phyloP scores from a whole-genome alignment of 2,113 vertebrate genomes.

The Clarias gariepinus region DNA sequence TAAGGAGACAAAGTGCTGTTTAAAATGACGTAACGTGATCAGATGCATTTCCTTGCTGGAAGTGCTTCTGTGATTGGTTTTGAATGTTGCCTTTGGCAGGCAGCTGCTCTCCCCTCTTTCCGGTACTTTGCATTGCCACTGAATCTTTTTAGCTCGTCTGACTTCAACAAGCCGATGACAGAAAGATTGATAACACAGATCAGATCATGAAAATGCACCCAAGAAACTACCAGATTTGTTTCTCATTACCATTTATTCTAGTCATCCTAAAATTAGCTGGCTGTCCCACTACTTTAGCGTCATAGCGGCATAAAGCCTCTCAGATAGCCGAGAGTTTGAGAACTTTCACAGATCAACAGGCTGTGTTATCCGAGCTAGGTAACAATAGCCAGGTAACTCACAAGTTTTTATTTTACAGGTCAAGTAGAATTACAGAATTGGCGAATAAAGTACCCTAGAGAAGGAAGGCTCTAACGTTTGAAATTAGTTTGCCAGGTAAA shows the following conservation, averaged over 20 bases:
- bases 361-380: not conserved
- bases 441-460: not conserved
- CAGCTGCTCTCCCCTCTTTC: too few relatives aligned
- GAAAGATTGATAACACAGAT: not conserved
- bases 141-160: not conserved
- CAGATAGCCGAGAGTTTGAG: not conserved
- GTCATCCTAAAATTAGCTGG: not conserved
- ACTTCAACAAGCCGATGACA: not conserved
- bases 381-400: not conserved
- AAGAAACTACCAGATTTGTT: not conserved
- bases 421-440: not conserved
- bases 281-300: not conserved
- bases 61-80: too few relatives aligned
- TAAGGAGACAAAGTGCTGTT: too few relatives aligned
- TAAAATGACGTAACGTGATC: too few relatives aligned
- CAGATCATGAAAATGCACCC: not conserved
- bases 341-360: not conserved
- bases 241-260: not conserved
- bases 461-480: not conserved
- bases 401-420: not conserved
- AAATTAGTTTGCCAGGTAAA: not conserved
- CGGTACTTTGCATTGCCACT: too few relatives aligned
- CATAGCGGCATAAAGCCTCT: not conserved
- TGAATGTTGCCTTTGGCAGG: too few relatives aligned
- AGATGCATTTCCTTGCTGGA: too few relatives aligned